Evolutionary conservation across 92 coral and sea anemone species (phyloP), one percentile per base, ranked within the genome.

Genomic region (Actinostola sp.): DNA sequence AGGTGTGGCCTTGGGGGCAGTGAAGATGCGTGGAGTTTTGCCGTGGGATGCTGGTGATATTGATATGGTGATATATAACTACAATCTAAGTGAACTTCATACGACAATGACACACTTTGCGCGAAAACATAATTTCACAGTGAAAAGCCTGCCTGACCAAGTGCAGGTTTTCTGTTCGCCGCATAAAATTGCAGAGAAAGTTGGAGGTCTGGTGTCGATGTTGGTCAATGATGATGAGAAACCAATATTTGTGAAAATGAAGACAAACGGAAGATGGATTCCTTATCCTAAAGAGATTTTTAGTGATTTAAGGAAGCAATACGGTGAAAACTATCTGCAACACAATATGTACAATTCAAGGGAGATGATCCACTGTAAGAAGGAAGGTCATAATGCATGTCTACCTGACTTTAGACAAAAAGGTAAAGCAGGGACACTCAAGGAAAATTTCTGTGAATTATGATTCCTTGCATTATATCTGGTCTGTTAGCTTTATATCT

Each of bases 41-140:
- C 91, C 91, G 0, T 86, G 91, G 91, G 91, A 86, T 21, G 77
- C 91, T 9, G 91, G 91, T 0, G 91, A 86, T 63, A 51, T 76
- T 14, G 91, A 81, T 43, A 12, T 57, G 36, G 21, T 13, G 4
- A 20, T 57, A 2, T 27, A 57, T 29, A 38, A 16, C 12, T n/a
- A 57, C 19, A 57, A 29, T 5, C 5, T 1, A 38, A 1, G 1
- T 26, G 63, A 57, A n/a, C n/a, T n/a, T n/a, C n/a, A n/a, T n/a
- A n/a, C n/a, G n/a, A n/a, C n/a, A n/a, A n/a, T n/a, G n/a, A n/a
- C n/a, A n/a, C n/a, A n/a, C n/a, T n/a, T n/a, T n/a, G n/a, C n/a
- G n/a, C n/a, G n/a, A n/a, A n/a, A 36, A n/a, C n/a, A n/a, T n/a
- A n/a, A n/a, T n/a, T n/a, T n/a, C n/a, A n/a, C n/a, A n/a, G n/a